phyloP scores from a whole-genome alignment of 2,888 invertebrate genomes.

The Liodrosophila aerea region DNA sequence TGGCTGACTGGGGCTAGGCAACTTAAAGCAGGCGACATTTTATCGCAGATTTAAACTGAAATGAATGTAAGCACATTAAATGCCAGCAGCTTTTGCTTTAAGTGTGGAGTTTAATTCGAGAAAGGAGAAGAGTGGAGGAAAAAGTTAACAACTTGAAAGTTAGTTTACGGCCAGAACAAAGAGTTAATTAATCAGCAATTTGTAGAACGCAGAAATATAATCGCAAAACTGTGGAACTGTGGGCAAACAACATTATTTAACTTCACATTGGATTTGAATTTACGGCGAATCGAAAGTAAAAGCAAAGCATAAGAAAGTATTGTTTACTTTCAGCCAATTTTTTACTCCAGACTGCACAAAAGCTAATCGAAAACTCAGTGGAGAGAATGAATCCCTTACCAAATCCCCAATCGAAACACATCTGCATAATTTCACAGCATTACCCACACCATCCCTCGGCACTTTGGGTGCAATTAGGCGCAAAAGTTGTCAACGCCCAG shows the following conservation, averaged over 20 bases:
- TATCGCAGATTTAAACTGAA: conserved; percentile 71
- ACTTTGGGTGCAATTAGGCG: conserved; percentile 35
- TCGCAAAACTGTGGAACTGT: too few species aligned
- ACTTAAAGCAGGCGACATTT: conserved; percentile 68
- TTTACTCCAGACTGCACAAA: background rate
- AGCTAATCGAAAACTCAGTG: conserved; percentile 12
- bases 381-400: background rate
- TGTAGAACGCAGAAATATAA: conserved; percentile 52
- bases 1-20: conserved; percentile 1
- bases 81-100: conserved; percentile 52
- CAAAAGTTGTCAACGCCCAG: conserved; percentile 30
- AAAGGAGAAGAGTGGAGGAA: conserved; percentile 1
- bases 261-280: conserved; percentile 15
- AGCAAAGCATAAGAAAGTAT: background rate
- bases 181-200: conserved; percentile 73
- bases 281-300: background rate
- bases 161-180: conserved; percentile 58
- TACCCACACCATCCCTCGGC: background rate
- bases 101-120: conserved; percentile 29
- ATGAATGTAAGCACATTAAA: conserved; percentile 76
- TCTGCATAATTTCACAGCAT: conserved; percentile 33
- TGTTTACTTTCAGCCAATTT: conserved; percentile 2
- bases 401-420: conserved; percentile 25
- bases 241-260: conserved; percentile 35
- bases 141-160: conserved; percentile 50